Conservation (phyloP, 2,113 vertebrate species). For the Notarius quadriscutis region DNA sequence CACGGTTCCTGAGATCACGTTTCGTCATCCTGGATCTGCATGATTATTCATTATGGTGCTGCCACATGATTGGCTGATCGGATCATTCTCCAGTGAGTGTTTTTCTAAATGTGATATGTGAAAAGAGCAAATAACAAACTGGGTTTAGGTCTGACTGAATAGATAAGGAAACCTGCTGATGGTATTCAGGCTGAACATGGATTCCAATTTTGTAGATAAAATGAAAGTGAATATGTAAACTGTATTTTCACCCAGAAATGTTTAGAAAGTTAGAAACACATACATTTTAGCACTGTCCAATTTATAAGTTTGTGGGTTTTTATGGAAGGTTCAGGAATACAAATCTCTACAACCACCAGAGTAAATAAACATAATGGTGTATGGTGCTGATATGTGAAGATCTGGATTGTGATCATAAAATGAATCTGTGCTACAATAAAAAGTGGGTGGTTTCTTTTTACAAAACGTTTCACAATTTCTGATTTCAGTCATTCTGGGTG, state of each 20-base stretch:
- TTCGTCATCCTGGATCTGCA: background rate
- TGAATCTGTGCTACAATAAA: background rate
- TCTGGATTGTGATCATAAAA: background rate
- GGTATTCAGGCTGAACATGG: background rate
- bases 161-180: background rate
- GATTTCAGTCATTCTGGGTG: slow-evolving; percentile 1
- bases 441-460: background rate
- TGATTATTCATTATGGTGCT: background rate
- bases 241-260: background rate
- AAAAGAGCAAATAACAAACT: background rate
- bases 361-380: background rate
- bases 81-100: background rate
- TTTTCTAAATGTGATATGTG: background rate
- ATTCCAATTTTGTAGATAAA: background rate
- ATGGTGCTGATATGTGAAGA: background rate
- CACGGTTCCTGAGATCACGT: background rate
- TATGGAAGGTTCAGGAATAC: background rate
- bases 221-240: background rate
- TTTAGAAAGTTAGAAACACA: background rate
- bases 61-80: background rate
- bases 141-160: background rate
- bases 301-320: background rate
- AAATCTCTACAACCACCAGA: background rate
- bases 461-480: slow-evolving; percentile 2
- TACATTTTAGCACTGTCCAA: background rate